Evolutionary conservation across 1,140 invertebrate species (phyloP), one percentile per base, ranked within the genome.

Genomic region (Orius insidiosus): DNA sequence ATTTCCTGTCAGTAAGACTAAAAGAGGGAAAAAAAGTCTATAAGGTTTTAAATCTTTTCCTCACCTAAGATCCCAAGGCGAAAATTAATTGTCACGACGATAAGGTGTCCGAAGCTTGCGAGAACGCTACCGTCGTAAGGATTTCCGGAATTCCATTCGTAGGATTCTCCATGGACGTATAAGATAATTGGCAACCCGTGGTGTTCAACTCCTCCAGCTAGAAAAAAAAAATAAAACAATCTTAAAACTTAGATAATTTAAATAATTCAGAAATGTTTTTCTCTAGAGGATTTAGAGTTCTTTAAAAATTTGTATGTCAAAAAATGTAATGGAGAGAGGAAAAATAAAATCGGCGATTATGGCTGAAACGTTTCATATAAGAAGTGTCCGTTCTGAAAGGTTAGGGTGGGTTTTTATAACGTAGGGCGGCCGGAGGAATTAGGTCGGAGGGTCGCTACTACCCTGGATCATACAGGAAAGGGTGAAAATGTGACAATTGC

Each of bases 41-140:
- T 24, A 24, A 24, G 24, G 24, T 24, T 24, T 24, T n/a, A 19
- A 44, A 44, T 30, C n/a, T 44, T 30, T 64, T 77, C 79, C 43
- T 50, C 5, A 89, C 93, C 93, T 60, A 98, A 72, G 54, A 95
- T 79, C 47, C 93, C 94, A 47, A 98, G 75, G 56, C 94, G 77
- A 72, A 94, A n/a, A 72, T 98, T 98, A 59, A 98, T 80, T 54
- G 90, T 92, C 59, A 97, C 83, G 50, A 98, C 89, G 58, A 98
- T 85, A 57, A 97, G n/a, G 59, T 86, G 80, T 48, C 90, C 84
- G 56, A 85, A 78, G 47, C 85, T 81, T 46, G 89, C 85, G 39
- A 97, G 67, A 18, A 89, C 79, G 45, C 83, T 89, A 46, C 89
- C 90, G 63, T 96, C 89, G 62, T 95, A 90, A 4, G 86, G 77